Percentiles rank a stretch among this genome's conserved stretches.
Evolutionary conservation across 2,888 invertebrate species (phyloP).

Genomic region (Parnassius mnemosyne): DNA sequence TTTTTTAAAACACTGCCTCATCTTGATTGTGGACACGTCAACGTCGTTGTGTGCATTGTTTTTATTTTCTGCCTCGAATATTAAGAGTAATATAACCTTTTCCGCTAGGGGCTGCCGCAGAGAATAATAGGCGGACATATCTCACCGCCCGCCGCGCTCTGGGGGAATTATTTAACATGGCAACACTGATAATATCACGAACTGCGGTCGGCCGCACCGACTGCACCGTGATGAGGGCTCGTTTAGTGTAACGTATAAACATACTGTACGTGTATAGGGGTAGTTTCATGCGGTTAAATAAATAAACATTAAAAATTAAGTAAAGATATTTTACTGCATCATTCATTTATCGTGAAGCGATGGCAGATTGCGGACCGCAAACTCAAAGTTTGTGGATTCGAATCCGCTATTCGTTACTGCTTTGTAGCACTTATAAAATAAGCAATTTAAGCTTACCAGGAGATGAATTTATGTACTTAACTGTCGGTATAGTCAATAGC

Average conservation of each 20-base stretch:
- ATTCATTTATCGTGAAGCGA: no score
- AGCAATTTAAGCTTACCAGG: no score
- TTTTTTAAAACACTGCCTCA: no score
- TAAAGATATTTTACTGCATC: no score
- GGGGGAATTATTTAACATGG: conserved; percentile 27
- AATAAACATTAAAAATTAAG: background rate
- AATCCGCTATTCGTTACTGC: no score
- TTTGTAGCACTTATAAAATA: no score
- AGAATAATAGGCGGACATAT: conserved; percentile 22
- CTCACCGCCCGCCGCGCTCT: conserved; percentile 16
- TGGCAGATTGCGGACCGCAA: no score
- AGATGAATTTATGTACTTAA: no score
- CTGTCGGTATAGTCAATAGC: no score
- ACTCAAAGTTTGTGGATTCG: no score
- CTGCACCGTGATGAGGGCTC: conserved; percentile 5
- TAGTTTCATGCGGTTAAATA: conserved; percentile 8
- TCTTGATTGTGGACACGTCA: no score
- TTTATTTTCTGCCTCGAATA: background rate
- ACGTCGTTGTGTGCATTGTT: no score
- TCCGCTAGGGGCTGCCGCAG: conserved; percentile 2
- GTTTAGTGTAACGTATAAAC: conserved; percentile 7
- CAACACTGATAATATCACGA: conserved; percentile 25
- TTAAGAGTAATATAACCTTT: background rate
- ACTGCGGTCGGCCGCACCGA: conserved; percentile 19
- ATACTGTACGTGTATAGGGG: conserved; percentile 6